A percentile compares a stretch with the other conserved stretches of the same genome.
Conservation (phyloP, 2,888 invertebrate genomes). For the Liodrosophila aerea region DNA sequence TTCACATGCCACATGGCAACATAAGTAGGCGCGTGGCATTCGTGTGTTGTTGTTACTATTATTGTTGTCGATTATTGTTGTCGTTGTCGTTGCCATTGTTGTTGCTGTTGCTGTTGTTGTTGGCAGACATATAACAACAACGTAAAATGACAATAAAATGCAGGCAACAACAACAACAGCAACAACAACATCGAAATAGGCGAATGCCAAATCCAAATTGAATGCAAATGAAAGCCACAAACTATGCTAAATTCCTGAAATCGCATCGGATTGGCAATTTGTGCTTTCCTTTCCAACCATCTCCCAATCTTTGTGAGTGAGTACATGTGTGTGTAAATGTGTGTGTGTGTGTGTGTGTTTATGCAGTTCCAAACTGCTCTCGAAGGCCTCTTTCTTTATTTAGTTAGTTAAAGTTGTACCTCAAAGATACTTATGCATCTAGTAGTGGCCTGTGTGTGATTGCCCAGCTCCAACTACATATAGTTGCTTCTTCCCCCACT, state of each 20-base stretch:
- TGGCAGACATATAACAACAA: constrained; percentile 68
- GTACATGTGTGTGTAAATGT: constrained; percentile 15
- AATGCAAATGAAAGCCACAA: constrained; percentile 81
- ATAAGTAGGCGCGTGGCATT: constrained; percentile 81
- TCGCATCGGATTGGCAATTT: constrained; percentile 78
- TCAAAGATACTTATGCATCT: constrained; percentile 23
- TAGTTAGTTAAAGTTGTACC: constrained; percentile 49
- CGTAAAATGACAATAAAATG: constrained; percentile 71
- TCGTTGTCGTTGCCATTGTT: constrained; percentile 40
- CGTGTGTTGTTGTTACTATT: constrained; percentile 79
- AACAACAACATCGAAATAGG: constrained; percentile 43
- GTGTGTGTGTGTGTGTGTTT: constrained; percentile 35
- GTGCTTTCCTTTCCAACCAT: constrained; percentile 69
- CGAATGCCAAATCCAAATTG: constrained; percentile 76
- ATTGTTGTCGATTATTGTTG: constrained; percentile 76
- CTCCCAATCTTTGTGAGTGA: background rate
- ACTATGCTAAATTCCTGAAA: constrained; percentile 79
- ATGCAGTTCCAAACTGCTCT: constrained; percentile 49
- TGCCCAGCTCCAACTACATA: constrained; percentile 29
- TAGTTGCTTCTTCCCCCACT: constrained; percentile 22
- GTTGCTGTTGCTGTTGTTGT: constrained; percentile 39
- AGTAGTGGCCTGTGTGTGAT: constrained; percentile 25
- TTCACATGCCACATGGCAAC: constrained; percentile 77
- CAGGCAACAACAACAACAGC: constrained; percentile 37
- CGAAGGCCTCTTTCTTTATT: constrained; percentile 55